A percentile compares a stretch with the other conserved stretches of the same genome.
phyloP scores from a whole-genome alignment of 2,113 vertebrate species.

The Marmota flaviventris region DNA sequence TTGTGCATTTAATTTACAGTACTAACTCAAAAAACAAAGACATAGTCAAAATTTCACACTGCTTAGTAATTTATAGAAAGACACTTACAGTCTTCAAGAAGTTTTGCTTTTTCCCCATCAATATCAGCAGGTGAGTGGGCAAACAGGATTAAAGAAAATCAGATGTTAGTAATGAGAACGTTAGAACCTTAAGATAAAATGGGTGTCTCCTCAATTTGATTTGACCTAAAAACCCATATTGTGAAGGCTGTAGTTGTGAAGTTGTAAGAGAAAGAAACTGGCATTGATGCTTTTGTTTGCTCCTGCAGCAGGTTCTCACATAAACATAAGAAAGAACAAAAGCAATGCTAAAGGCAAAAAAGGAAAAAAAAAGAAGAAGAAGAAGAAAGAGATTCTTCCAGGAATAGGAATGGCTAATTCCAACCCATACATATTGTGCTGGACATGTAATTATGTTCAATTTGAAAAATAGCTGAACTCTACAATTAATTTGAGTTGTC shows the following conservation, averaged over 20 bases:
- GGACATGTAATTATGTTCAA: conserved; percentile 64
- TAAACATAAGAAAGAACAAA: conserved; percentile 74
- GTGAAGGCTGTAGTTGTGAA: conserved; percentile 12
- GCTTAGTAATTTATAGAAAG: conserved; percentile 76
- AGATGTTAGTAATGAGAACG: conserved; percentile 90
- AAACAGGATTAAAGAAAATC: conserved; percentile 93
- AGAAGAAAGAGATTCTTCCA: conserved; percentile 65
- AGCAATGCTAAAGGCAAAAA: conserved; percentile 72
- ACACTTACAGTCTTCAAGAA: conserved; percentile 98
- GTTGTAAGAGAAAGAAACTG: conserved; percentile 58
- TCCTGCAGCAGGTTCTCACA: conserved; percentile 55
- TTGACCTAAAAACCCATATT: conserved; percentile 68
- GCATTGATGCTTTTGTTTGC: conserved; percentile 65
- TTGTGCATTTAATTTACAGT: conserved; percentile 59
- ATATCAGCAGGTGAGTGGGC: conserved; percentile 92
- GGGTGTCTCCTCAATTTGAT: conserved; percentile 63
- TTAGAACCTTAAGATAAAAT: conserved; percentile 80
- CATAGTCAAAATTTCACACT: conserved; percentile 77
- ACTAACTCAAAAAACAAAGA: conserved; percentile 78
- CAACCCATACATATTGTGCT: conserved; percentile 31
- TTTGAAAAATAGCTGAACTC: conserved; percentile 81
- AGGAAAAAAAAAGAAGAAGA: neutral
- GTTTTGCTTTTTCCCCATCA: conserved; percentile 95
- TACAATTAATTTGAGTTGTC: conserved; percentile 70
- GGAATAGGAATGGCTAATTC: conserved; percentile 70